Evolutionary conservation across 2,797 vertebrate species (phyloP).

Genomic region (Anas bahamensis): DNA sequence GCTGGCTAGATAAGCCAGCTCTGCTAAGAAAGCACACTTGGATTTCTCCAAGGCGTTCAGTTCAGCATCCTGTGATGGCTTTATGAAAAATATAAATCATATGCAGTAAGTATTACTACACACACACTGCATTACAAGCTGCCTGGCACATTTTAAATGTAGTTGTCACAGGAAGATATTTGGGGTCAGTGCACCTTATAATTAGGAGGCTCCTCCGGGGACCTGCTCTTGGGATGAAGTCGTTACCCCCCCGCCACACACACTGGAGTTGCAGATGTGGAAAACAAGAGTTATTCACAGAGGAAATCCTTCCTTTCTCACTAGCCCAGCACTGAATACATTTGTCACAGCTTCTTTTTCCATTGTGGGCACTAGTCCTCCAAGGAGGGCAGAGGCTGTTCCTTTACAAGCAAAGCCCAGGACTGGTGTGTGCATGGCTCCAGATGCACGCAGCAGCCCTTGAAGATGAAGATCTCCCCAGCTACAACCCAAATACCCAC

Average conservation of each 20-base stretch:
- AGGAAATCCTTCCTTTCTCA: not conserved
- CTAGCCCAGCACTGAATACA: not conserved
- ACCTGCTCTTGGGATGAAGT: not conserved
- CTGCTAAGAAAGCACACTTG: not conserved
- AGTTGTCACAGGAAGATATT: not conserved
- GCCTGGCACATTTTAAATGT: not conserved
- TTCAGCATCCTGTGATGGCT: not conserved
- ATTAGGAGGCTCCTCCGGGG: not conserved
- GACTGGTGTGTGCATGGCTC: not conserved
- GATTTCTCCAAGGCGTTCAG: not conserved
- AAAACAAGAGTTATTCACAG: not conserved
- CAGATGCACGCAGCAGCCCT: not conserved
- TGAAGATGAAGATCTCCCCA: not conserved
- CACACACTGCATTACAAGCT: accelerated
- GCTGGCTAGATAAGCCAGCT: not conserved
- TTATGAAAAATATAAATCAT: not conserved
- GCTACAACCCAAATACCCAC: not conserved
- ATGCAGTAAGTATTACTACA: not conserved
- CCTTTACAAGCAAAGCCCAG: not conserved
- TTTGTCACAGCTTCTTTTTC: not conserved
- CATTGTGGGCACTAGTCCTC: not conserved
- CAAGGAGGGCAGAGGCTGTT: not conserved
- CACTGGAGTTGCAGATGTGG: not conserved
- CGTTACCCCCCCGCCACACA: not conserved
- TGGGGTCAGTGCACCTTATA: not conserved